These are phyloP conservation scores for Rhinichthys osculus DNA, from an alignment of 2,797 vertebrate genomes.

Conservation along the genomic window DNA sequence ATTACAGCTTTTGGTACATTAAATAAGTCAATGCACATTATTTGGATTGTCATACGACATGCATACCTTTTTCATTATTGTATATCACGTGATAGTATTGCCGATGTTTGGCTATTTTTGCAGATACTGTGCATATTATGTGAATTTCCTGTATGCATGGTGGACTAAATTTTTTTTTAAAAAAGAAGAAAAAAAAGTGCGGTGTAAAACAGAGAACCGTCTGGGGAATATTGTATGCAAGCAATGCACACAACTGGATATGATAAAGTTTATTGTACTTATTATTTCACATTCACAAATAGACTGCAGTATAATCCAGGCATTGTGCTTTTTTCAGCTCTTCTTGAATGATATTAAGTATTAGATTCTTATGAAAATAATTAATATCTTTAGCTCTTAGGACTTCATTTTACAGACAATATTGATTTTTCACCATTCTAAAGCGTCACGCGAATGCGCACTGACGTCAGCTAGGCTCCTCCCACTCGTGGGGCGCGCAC, in stretches of 20 bases:
- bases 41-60: not conserved
- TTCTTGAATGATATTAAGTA: not conserved
- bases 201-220: no score
- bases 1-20: not conserved
- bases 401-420: not conserved
- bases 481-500: slow-evolving; percentile 79
- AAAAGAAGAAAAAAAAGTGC: no score
- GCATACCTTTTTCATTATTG: not conserved
- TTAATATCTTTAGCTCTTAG: not conserved
- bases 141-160: not conserved
- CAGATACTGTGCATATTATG: not conserved
- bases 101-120: not conserved
- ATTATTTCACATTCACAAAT: not conserved
- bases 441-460: slow-evolving; percentile 36
- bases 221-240: not conserved
- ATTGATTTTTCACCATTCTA: not conserved
- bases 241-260: not conserved
- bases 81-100: not conserved
- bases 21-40: not conserved
- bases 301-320: not conserved
- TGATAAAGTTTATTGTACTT: not conserved
- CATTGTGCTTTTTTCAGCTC: not conserved
- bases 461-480: slow-evolving; percentile 61
- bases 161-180: not conserved
- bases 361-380: not conserved